Evolutionary conservation across 92 coral and sea anemone genomes (phyloP).

Genomic region (Palythoa grandis): DNA sequence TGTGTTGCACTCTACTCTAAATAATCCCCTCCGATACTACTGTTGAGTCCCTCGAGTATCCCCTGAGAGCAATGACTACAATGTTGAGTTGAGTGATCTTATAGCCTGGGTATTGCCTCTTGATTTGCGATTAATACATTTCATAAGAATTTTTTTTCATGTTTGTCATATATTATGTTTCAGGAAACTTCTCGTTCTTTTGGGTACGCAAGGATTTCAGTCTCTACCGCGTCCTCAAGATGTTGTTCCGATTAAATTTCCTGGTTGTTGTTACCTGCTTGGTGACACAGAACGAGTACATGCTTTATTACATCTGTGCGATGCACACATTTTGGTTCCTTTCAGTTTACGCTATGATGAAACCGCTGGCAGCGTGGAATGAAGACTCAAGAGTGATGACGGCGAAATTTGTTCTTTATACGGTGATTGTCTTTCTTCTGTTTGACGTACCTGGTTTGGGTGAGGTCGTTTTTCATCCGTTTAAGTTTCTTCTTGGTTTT

Average conservation of each 20-base stretch:
- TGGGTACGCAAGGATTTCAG: conserved; percentile 87
- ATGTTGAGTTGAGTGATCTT: not conserved
- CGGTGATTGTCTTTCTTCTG: conserved; percentile 62
- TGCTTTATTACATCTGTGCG: conserved; percentile 92
- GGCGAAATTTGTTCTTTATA: conserved; percentile 62
- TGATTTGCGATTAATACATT: not conserved
- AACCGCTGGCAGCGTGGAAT: conserved; percentile 76
- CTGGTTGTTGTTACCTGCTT: conserved; percentile 80
- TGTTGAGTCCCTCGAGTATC: no score
- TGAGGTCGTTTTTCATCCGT: conserved; percentile 67
- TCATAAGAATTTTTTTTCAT: not conserved
- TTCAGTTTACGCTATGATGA: conserved; percentile 78
- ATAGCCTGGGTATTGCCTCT: not conserved
- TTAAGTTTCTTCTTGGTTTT: conserved; percentile 55
- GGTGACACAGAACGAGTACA: conserved; percentile 84
- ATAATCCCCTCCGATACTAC: no score
- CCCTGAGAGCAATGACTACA: no score
- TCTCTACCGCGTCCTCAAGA: conserved; percentile 80
- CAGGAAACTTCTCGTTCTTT: conserved; percentile 90
- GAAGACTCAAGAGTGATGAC: conserved; percentile 82
- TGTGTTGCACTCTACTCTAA: no score
- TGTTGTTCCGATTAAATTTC: conserved; percentile 89
- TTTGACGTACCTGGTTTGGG: conserved; percentile 85
- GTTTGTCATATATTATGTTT: not conserved
- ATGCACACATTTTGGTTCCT: conserved; percentile 94